A percentile compares a stretch with the other conserved stretches of the same genome.
Evolutionary conservation across 2,113 vertebrate species (phyloP).

Genomic region (Sialia sialis): DNA sequence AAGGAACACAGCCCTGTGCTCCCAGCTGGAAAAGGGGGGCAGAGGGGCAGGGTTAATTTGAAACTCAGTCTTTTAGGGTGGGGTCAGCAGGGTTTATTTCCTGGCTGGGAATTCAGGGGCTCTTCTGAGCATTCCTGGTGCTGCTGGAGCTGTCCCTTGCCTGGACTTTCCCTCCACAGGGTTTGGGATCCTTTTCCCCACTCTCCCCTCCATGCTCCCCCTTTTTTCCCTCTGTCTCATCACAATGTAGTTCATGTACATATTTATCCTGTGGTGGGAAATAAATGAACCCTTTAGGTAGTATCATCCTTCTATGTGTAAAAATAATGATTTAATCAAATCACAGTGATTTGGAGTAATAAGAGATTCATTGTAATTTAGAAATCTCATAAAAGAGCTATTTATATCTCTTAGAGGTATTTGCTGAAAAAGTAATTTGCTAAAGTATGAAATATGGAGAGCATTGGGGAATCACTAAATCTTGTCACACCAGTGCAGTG

Average conservation of each 20-base stretch:
- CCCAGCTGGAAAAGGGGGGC: background rate
- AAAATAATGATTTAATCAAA: conserved; percentile 40
- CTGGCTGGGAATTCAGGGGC: rapidly evolving
- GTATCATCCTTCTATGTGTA: background rate
- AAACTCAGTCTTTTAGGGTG: background rate
- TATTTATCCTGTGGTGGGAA: background rate
- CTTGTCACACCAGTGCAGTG: background rate
- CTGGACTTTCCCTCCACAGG: rapidly evolving
- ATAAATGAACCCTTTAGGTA: background rate
- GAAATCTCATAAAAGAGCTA: conserved; percentile 19
- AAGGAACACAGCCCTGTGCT: background rate
- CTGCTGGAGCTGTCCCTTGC: rapidly evolving
- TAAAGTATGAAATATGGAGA: background rate
- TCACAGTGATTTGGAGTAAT: background rate
- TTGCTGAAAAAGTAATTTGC: conserved; percentile 36
- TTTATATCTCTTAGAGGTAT: background rate
- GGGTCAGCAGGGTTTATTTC: background rate
- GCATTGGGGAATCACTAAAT: background rate
- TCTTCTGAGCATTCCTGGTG: rapidly evolving
- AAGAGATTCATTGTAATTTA: background rate
- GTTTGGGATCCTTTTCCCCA: background rate
- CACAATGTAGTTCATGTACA: background rate
- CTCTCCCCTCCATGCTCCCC: rapidly evolving
- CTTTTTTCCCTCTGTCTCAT: background rate
- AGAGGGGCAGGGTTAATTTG: background rate